Conservation (phyloP, 1,140 invertebrate genomes). For the Berghia stephanieae region DNA sequence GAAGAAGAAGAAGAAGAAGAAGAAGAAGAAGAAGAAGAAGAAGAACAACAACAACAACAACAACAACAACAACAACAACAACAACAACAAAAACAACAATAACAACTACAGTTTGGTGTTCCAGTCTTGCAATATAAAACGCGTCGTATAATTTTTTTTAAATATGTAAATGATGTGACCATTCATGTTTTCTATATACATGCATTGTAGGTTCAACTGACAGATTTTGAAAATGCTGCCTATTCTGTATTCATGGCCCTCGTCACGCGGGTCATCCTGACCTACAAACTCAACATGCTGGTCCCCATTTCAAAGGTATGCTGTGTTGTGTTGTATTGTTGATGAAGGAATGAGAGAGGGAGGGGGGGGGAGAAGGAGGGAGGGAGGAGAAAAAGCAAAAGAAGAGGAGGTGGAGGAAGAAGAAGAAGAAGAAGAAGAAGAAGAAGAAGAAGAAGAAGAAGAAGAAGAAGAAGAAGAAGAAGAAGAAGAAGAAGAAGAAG, state of each 20-base stretch:
- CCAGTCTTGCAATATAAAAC: no score
- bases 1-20: no score
- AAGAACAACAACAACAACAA: no score
- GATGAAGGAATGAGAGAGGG: no score
- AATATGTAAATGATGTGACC: no score
- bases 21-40: no score
- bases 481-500: conserved; percentile 19
- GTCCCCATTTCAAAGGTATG: conserved; percentile 94
- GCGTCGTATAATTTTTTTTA: no score
- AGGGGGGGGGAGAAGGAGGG: conserved; percentile 13
- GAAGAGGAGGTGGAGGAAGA: no score
- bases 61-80: no score
- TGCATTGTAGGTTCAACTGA: conserved; percentile 87
- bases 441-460: neutral
- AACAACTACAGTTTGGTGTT: no score
- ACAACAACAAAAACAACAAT: no score
- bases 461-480: conserved; percentile 25
- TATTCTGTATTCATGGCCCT: conserved; percentile 97
- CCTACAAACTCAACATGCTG: conserved; percentile 94
- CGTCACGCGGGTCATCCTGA: conserved; percentile 93
- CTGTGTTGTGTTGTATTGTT: no score
- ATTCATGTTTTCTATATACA: neutral
- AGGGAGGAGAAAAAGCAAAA: neutral
- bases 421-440: neutral
- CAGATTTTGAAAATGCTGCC: conserved; percentile 99